These are phyloP conservation scores for Coryphaenoides rupestris DNA, from an alignment of 2,113 vertebrate genomes.

Conservation along the genomic window DNA sequence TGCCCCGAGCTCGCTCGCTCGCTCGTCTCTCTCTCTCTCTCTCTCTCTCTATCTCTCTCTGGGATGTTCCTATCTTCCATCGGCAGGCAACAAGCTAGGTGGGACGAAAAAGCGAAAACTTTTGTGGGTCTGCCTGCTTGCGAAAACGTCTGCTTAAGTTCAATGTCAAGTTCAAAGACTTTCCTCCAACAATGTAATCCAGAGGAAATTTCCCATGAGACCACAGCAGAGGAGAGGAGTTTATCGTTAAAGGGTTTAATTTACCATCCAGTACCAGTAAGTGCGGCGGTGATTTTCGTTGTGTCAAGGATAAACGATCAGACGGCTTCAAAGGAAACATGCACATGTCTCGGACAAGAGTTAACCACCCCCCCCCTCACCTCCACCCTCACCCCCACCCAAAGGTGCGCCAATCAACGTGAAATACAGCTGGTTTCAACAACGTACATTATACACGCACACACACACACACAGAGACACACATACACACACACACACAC, in stretches of 20 bases:
- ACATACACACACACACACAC: too few relatives aligned
- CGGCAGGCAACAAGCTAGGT: slow-evolving; percentile 7
- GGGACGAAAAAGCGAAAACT: slow-evolving; percentile 43
- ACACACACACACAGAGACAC: too few relatives aligned
- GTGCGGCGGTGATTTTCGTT: slow-evolving; percentile 59
- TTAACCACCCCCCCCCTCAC: slow-evolving; percentile 15
- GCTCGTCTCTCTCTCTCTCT: too few relatives aligned
- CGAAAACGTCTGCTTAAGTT: slow-evolving; percentile 72
- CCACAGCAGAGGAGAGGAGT: slow-evolving; percentile 57
- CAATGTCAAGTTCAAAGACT: slow-evolving; percentile 76
- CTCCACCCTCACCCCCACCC: slow-evolving; percentile 7
- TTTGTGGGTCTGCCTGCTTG: slow-evolving; percentile 52
- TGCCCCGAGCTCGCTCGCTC: too few relatives aligned
- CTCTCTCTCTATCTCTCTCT: too few relatives aligned
- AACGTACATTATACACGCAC: slow-evolving; percentile 13
- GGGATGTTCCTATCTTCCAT: too few relatives aligned
- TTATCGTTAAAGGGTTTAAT: slow-evolving; percentile 76
- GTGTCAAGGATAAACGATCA: slow-evolving; percentile 72
- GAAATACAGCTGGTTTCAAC: slow-evolving; percentile 29
- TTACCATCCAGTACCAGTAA: slow-evolving; percentile 71
- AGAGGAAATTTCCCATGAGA: slow-evolving; percentile 71
- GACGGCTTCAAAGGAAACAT: slow-evolving; percentile 67
- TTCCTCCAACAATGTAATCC: slow-evolving; percentile 70
- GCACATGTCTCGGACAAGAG: slow-evolving; percentile 50
- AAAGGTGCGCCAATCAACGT: slow-evolving; percentile 53